Evolutionary conservation across 2,888 invertebrate genomes (phyloP), one percentile per base, ranked within the genome.

Genomic region (Clivina fossor): DNA sequence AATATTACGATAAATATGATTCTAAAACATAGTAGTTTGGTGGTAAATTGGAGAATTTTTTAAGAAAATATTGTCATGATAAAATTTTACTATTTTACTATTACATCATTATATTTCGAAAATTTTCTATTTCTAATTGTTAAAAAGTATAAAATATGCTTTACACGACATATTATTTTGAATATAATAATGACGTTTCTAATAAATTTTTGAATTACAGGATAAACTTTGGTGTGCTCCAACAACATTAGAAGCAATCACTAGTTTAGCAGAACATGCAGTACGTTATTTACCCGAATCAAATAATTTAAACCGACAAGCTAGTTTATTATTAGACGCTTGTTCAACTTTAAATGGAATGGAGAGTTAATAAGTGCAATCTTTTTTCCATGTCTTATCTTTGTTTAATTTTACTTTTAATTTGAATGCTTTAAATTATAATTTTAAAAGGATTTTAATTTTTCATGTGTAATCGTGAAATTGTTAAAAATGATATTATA

Each of bases 291-390:
- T 80, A 30, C 66, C 70, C 0, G 71, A 72, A 57, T 69, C 71
- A 30, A 70, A 76, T 53, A 63, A 66, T 33, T 71, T 74, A 46
- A 64, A 75, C 49, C 74, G 74, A 62, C 69, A 78, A 53, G 77
- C 76, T 5, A 72, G 70, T 48, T 72, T 76, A 66, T 71, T 80
- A 69, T 71, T 75, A 61, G 79, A 80, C 60, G 78, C 79, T 3
- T 77, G 77, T 62, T 62, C 63, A 16, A 68, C 67, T 9, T 64
- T 74, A 48, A 66, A 68, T 60, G 66, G 65, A 43, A 60, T 66
- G 57, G 56, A 60, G 33, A 64, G 61, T 59, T 61, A 53, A 35
- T 38, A 30, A 19, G 24, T 24, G 8, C 11, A 35, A 35, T 35
- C n/a, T 47, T 4, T 33, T 33, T 41, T 30, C 8, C 20, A 4